phyloP scores from a whole-genome alignment of 2,888 invertebrate genomes.

The Cryptocheilus praepositus region DNA sequence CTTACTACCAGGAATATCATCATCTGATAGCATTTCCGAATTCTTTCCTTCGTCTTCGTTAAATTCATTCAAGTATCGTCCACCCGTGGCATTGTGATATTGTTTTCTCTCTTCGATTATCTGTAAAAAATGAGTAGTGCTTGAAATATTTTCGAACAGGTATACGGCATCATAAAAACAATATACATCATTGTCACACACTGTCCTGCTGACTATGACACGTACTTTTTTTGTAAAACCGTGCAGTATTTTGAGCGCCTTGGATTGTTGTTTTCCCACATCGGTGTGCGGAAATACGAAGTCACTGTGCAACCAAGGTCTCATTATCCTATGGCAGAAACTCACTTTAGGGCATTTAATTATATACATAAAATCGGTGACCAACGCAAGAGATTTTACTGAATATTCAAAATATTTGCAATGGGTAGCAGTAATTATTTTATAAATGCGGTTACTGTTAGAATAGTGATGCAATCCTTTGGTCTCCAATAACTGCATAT shows the following conservation, averaged over 20 bases:
- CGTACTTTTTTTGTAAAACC: slow-evolving; percentile 76
- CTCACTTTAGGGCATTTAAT: slow-evolving; percentile 7
- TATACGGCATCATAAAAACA: background rate
- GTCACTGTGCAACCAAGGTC: slow-evolving; percentile 78
- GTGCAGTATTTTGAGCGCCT: slow-evolving; percentile 76
- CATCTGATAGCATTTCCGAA: slow-evolving; percentile 65
- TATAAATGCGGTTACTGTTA: too few species aligned
- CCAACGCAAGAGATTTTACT: too few species aligned
- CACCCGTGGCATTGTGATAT: slow-evolving; percentile 54
- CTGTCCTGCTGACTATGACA: too few species aligned
- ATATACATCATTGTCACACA: background rate
- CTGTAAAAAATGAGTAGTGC: slow-evolving; percentile 37
- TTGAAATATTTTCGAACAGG: background rate
- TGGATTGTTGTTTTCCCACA: slow-evolving; percentile 76
- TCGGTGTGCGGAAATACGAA: slow-evolving; percentile 77
- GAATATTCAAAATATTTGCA: too few species aligned
- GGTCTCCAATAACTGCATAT: too few species aligned
- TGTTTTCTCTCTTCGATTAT: slow-evolving; percentile 59
- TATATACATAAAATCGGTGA: too few species aligned
- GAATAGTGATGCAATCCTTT: too few species aligned
- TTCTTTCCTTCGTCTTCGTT: background rate
- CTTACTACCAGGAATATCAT: slow-evolving; percentile 15
- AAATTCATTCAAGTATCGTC: slow-evolving; percentile 39
- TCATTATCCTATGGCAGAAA: slow-evolving; percentile 61
- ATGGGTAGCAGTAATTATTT: too few species aligned